Conservation (phyloP, 2,113 vertebrate genomes). For the Xerus inauris region DNA sequence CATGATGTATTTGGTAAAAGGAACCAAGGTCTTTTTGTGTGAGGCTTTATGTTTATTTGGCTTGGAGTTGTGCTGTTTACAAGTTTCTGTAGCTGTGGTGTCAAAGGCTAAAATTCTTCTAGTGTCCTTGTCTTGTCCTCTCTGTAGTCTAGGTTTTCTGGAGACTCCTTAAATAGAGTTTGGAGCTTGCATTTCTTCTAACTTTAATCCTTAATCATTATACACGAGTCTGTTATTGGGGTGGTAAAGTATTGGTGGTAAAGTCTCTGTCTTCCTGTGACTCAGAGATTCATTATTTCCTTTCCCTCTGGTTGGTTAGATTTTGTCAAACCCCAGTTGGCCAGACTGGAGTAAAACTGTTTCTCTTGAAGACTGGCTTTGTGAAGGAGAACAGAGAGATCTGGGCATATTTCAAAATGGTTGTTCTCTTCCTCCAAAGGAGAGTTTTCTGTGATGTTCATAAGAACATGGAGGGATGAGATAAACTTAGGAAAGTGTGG, state of each 20-base stretch:
- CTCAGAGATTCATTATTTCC: neutral
- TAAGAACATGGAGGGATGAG: neutral
- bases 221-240: neutral
- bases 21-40: neutral
- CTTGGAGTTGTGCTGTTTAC: neutral
- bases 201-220: neutral
- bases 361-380: neutral
- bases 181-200: neutral
- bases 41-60: neutral
- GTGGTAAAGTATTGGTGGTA: neutral
- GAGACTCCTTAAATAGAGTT: neutral
- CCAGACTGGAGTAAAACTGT: neutral
- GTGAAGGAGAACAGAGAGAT: neutral
- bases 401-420: neutral
- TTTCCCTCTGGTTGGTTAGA: neutral
- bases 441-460: neutral
- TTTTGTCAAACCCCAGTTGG: neutral
- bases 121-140: neutral
- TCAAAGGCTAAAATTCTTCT: neutral
- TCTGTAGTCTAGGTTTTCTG: neutral
- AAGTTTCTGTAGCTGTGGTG: neutral
- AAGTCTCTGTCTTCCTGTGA: neutral
- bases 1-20: neutral
- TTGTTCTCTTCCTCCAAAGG: neutral
- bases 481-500: neutral